phyloP scores from a whole-genome alignment of 2,797 vertebrate genomes.

The Argentina silus region DNA sequence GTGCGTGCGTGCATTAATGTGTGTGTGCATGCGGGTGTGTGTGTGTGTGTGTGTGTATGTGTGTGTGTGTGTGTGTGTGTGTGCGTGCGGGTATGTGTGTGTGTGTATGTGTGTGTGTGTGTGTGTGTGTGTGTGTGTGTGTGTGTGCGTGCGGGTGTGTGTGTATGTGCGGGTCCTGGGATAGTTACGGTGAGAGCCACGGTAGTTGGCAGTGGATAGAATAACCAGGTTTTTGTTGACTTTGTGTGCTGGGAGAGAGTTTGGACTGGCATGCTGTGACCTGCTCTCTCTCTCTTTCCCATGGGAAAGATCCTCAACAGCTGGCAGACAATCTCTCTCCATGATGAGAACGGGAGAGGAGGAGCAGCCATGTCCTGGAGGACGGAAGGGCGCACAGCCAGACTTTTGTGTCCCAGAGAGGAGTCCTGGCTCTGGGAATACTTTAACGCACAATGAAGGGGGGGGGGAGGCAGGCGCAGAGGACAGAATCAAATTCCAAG shows the following conservation, averaged over 20 bases:
- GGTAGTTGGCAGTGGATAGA: neutral
- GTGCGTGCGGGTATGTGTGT: neutral
- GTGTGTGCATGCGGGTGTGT: no score
- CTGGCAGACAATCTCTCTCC: constrained; percentile 19
- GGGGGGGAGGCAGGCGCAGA: neutral
- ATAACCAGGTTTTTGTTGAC: constrained; percentile 8
- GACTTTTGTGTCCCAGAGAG: neutral
- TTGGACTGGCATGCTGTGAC: constrained; percentile 28
- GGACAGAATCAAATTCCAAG: neutral
- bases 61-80: neutral
- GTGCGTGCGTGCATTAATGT: no score
- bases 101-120: neutral
- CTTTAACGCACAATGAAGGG: neutral
- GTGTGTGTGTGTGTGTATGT: no score
- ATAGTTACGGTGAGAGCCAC: constrained; percentile 1
- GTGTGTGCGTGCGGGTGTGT: neutral
- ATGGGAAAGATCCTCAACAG: constrained; percentile 26
- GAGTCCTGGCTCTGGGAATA: neutral
- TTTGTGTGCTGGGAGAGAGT: constrained; percentile 8
- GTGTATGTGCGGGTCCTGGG: neutral
- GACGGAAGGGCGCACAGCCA: neutral
- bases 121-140: neutral
- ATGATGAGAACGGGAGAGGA: neutral
- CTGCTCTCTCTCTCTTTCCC: constrained; percentile 26
- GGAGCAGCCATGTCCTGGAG: neutral